Evolutionary conservation across 2,888 invertebrate species (phyloP), one percentile per base, ranked within the genome.

Genomic region (Eupithecia vulgata): DNA sequence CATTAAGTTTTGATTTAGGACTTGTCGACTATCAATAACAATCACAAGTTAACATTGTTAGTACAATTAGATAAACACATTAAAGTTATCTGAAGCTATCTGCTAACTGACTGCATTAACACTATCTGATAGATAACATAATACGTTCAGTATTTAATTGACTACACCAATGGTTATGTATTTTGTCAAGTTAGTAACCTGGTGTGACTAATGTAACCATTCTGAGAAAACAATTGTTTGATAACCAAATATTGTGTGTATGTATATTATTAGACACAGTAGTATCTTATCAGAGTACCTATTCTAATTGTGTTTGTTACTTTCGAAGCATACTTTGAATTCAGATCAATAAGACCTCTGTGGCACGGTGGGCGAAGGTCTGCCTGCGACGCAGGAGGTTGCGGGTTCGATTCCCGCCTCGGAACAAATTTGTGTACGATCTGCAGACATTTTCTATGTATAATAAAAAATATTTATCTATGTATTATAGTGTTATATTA

Each of bases 51-150:
- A 5, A 37, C 35, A 64, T 64, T 34, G 62, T 37, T 64, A 35
- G 5, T 35, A 62, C 35, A 62, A 15, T 73, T 73, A 62, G 48
- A 0, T 21, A 35, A 52, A 68, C 15, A 67, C 40, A 59, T 40
- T 64, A 64, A 64, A 61, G 59, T 67, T 61, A 67, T 67, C 67
- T 25, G 30, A 40, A 57, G 42, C 66, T 67, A 71, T 66, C 59
- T 59, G 59, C 59, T 67, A 45, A 67, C 71, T 34, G 5, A 40
- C 65, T 67, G 34, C 62, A 62, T 37, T 34, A 64, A 64, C 30
- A 61, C 25, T 67, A 72, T 70, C 73, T 70, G 61, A 37, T 34
- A 67, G 73, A 73, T 73, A 73, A 67, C 59, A 13, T 35, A 62
- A 67, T 48, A 72, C 17, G n/a, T 12, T n/a, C 62, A 57, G 21